Conservation (phyloP, 1,140 invertebrate species). For the Drosophila truncata region DNA sequence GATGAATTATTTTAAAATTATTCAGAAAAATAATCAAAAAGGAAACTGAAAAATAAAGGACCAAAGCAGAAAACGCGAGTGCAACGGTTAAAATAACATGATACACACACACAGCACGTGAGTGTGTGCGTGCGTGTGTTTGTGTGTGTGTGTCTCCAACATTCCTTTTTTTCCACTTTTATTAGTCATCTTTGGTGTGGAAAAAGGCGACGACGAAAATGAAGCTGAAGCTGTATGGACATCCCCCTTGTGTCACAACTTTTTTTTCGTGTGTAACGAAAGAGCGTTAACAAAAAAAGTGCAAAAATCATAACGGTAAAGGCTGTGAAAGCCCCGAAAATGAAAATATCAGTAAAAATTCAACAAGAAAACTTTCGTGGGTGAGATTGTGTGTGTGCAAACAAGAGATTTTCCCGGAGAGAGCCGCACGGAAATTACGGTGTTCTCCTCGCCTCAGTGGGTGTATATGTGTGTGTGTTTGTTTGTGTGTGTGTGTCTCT, state of each 20-base stretch:
- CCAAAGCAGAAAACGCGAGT: constrained; percentile 43
- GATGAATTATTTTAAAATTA: constrained; percentile 15
- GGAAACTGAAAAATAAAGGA: constrained; percentile 29
- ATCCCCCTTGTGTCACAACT: constrained; percentile 9
- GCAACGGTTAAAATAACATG: constrained; percentile 66
- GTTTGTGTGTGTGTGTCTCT: constrained; percentile 28
- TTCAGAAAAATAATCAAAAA: constrained; percentile 37
- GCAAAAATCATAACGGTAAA: constrained; percentile 41
- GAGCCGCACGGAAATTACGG: constrained; percentile 71
- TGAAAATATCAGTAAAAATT: constrained; percentile 74
- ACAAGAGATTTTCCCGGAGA: constrained; percentile 74
- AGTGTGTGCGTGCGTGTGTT: constrained; percentile 26
- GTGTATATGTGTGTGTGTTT: constrained; percentile 29
- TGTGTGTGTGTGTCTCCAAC: constrained; percentile 32
- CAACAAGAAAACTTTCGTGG: constrained; percentile 61
- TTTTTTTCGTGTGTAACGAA: constrained; percentile 40
- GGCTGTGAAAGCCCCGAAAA: constrained; percentile 36
- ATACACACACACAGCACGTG: constrained; percentile 53
- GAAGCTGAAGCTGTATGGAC: constrained; percentile 6
- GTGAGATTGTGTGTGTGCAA: constrained; percentile 54
- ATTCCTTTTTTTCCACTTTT: constrained; percentile 26
- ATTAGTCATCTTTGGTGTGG: constrained; percentile 43
- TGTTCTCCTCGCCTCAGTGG: constrained; percentile 52
- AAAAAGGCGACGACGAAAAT: constrained; percentile 19
- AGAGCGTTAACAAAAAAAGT: constrained; percentile 21